Evolutionary conservation across 1,140 invertebrate genomes (phyloP).

Genomic region (Diplogasteroides magnus): DNA sequence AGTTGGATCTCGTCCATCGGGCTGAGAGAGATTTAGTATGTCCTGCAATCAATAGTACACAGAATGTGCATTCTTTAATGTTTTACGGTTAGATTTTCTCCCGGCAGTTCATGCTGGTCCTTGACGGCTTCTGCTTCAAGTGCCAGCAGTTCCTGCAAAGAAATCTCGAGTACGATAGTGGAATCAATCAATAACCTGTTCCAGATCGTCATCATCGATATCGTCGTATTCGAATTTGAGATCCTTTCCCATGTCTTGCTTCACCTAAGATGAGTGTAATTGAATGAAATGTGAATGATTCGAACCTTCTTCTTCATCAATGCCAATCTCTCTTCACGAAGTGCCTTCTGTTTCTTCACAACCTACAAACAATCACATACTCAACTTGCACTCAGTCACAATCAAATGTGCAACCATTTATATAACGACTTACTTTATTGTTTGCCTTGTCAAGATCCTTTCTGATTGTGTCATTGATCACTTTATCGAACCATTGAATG

Average conservation of each 20-base stretch:
- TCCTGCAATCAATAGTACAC: constrained; percentile 31
- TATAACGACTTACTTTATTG: constrained; percentile 28
- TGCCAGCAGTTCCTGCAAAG: constrained; percentile 41
- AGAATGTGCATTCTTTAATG: constrained; percentile 6
- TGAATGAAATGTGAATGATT: constrained; percentile 4
- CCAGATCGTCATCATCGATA: constrained; percentile 35
- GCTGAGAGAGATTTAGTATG: constrained; percentile 41
- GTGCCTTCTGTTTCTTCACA: constrained; percentile 45
- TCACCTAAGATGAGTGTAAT: neutral
- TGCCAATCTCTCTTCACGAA: constrained; percentile 43
- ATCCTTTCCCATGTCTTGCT: constrained; percentile 30
- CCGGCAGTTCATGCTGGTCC: constrained; percentile 41
- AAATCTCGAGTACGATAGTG: no score
- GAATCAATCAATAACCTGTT: constrained; percentile 14
- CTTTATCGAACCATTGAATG: constrained; percentile 64
- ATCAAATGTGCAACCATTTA: constrained; percentile 1
- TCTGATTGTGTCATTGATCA: constrained; percentile 51
- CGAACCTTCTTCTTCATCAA: constrained; percentile 46
- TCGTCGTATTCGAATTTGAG: constrained; percentile 37
- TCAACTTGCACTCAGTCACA: constrained; percentile 1
- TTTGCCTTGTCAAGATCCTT: constrained; percentile 53
- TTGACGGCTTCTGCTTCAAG: constrained; percentile 43
- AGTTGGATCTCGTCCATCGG: constrained; percentile 35
- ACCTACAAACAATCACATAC: constrained; percentile 23
- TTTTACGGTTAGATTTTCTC: constrained; percentile 37